Base-by-base conservation (phyloP, 1,140 invertebrate species). In the Acyrthosiphon pisum region DNA sequence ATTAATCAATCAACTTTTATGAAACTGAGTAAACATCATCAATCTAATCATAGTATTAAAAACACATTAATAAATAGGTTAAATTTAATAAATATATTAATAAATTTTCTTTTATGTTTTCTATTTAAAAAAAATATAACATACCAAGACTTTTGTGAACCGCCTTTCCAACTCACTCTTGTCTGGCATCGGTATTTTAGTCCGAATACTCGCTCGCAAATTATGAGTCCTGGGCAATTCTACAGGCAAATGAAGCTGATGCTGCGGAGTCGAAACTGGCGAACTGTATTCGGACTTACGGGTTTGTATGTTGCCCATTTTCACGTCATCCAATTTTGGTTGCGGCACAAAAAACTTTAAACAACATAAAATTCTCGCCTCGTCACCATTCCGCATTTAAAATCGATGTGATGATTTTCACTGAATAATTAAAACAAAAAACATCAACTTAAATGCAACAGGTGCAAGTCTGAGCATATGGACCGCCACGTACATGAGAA, bases 71-170 rank as follows among this genome's bases (percentile, higher is more conserved):
- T 22, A 68, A 68, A 68, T 68, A n/a, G n/a, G n/a, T n/a, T n/a
- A n/a, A n/a, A n/a, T n/a, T n/a, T n/a, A n/a, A n/a, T n/a, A n/a
- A n/a, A n/a, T n/a, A n/a, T n/a, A n/a, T n/a, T n/a, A 68, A 30
- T 68, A 30, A n/a, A 68, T 30, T 14, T 4, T 14, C 9, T 18
- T 76, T 76, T n/a, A 76, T n/a, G n/a, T 76, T 76, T 76, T 76
- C 6, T 53, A n/a, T 76, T 76, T 76, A 6, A n/a, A 76, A n/a
- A n/a, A 18, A 76, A 76, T 18, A n/a, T 30, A 94, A 96, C 98
- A 97, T 95, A 99, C 98, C 97, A 99, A 96, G 94, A 99, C 98
- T 98, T 98, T 99, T 94, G 98, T 98, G 95, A 99, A 99, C 94
- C 98, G 96, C 94, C 97, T 97, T 95, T 99, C 98, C 95, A 99